These are phyloP conservation scores for Eupithecia subumbrata DNA, from an alignment of 2,888 invertebrate genomes.

Conservation along the genomic window DNA sequence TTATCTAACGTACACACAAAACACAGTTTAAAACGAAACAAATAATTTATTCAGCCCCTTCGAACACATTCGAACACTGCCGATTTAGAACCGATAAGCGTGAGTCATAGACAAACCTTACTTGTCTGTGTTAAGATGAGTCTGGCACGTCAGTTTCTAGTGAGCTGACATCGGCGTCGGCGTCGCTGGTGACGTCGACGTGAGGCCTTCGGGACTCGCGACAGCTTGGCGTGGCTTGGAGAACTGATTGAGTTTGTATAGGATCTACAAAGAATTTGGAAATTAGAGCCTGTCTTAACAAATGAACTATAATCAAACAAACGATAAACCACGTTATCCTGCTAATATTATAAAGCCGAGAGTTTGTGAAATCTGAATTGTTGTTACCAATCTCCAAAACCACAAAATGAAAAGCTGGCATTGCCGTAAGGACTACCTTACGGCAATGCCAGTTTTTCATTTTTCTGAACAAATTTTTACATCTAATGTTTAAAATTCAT, in stretches of 20 bases:
- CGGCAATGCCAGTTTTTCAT: too few species aligned
- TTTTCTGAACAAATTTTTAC: too few species aligned
- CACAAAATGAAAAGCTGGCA: too few species aligned
- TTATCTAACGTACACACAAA: slow-evolving; percentile 4
- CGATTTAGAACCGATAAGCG: slow-evolving; percentile 44
- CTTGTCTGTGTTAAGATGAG: slow-evolving; percentile 49
- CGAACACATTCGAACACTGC: slow-evolving; percentile 43
- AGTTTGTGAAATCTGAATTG: too few species aligned
- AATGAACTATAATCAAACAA: neutral
- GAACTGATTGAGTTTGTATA: neutral
- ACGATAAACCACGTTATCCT: neutral
- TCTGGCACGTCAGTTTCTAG: slow-evolving; percentile 69
- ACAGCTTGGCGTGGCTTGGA: neutral
- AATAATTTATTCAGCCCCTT: slow-evolving; percentile 42
- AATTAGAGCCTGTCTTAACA: neutral
- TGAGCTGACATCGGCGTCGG: slow-evolving; percentile 75
- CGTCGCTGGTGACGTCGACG: slow-evolving; percentile 54
- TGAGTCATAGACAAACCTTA: slow-evolving; percentile 28
- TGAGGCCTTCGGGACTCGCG: slow-evolving; percentile 26
- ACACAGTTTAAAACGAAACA: slow-evolving; percentile 28
- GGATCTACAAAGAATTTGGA: neutral
- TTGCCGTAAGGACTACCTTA: too few species aligned
- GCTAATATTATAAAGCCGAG: too few species aligned
- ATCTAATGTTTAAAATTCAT: too few species aligned
- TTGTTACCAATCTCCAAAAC: too few species aligned